Percentiles rank a stretch among this genome's conserved stretches.
These are phyloP conservation scores for Ochotona curzoniae DNA, from an alignment of 2,113 vertebrate species.

Conservation along the genomic window DNA sequence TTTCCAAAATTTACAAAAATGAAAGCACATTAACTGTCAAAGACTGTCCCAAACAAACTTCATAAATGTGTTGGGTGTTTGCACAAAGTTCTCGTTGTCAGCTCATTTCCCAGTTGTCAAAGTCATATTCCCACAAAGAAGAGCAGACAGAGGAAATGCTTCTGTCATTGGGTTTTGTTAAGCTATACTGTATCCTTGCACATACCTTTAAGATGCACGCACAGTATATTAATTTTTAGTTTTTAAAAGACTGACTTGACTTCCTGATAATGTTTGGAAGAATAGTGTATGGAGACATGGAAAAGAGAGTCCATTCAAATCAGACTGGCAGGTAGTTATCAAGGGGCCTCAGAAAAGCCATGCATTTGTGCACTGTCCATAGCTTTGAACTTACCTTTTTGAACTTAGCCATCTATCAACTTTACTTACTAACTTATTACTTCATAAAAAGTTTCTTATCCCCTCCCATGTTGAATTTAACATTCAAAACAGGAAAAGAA, in stretches of 20 bases:
- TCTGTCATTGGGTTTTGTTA: neutral
- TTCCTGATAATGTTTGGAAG: neutral
- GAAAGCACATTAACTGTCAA: neutral
- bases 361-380: neutral
- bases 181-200: neutral
- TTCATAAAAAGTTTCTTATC: neutral
- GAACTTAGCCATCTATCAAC: neutral
- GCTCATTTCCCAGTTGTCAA: neutral
- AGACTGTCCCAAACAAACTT: neutral
- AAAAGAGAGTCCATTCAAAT: fast-evolving
- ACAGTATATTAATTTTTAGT: neutral
- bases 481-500: neutral
- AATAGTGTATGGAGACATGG: fast-evolving
- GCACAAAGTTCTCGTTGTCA: neutral
- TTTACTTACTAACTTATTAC: neutral
- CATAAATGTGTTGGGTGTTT: neutral
- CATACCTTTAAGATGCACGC: neutral
- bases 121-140: neutral
- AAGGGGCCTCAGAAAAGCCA: fast-evolving
- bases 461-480: neutral
- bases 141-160: neutral
- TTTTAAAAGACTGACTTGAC: fast-evolving
- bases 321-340: neutral
- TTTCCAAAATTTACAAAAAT: neutral
- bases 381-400: neutral